Evolutionary conservation across 2,888 invertebrate genomes (phyloP), one percentile per base, ranked within the genome.

Genomic region (Idaea aversata): DNA sequence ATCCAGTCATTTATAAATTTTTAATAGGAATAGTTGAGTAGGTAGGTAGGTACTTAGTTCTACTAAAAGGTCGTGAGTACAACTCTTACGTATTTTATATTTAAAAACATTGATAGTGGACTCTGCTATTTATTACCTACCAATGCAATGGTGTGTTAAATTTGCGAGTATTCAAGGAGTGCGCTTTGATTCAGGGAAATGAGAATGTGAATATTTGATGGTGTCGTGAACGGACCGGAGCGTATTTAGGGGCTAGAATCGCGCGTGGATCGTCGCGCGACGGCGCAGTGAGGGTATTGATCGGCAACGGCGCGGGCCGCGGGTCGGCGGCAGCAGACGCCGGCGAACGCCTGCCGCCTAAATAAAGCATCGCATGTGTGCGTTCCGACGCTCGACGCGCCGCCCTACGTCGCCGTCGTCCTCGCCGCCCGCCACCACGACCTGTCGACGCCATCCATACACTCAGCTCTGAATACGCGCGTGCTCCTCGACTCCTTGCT

Each of bases 211-310:
- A 93, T 93, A 91, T 91, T 92, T 92, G 86, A 93, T 92, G 88
- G 88, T 87, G 83, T 87, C 88, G 87, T 88, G 88, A 86, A 86
- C 83, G 83, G 80, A 47, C 59, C 59, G 59, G 80, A 84, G 87
- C 85, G 88, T 80, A 79, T 77, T 77, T 86, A 91, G 85, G 87
- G 91, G 88, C 83, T 84, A 90, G 81, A 87, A 86, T 92, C 80
- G 89, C 81, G 83, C 80, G 88, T 74, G 72, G 81, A 79, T 79
- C 85, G 88, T 82, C 84, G 83, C 90, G 92, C 92, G 90, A 82
- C 91, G 92, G 92, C 93, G 92, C 92, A 88, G 83, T 79, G 88
- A 76, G 89, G 87, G 90, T 93, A 93, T 93, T 92, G 93, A 93
- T 93, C 91, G 91, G 85, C 85, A 86, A 83, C 80, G 84, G 77